Evolutionary conservation across 1,140 invertebrate genomes (phyloP).

Genomic region (Pemphigus obesinymphae): DNA sequence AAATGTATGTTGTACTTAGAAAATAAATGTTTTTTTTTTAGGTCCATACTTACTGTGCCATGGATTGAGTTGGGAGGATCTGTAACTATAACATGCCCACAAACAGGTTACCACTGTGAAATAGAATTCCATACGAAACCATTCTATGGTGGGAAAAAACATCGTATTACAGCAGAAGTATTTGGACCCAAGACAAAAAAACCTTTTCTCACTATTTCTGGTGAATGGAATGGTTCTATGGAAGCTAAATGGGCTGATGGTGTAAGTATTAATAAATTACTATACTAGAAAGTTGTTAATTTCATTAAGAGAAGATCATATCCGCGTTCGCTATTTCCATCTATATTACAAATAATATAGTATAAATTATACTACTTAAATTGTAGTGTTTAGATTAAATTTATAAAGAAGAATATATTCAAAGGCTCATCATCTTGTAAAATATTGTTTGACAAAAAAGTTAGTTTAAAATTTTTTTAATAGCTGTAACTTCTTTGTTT

Average conservation of each 20-base stretch:
- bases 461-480: no score
- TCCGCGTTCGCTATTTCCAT: no score
- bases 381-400: no score
- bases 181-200: conserved; percentile 78
- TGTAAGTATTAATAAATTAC: conserved; percentile 53
- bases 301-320: no score
- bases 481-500: no score
- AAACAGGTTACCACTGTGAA: conserved; percentile 82
- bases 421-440: no score
- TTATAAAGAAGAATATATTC: no score
- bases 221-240: conserved; percentile 96
- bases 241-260: conserved; percentile 79
- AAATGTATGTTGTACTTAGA: background rate
- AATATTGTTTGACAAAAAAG: no score
- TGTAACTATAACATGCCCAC: conserved; percentile 78
- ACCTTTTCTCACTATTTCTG: conserved; percentile 76
- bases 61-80: conserved; percentile 95
- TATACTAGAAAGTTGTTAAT: no score
- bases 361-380: no score
- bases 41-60: conserved; percentile 58
- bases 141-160: conserved; percentile 93
- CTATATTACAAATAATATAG: no score
- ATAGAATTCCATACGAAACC: conserved; percentile 95
- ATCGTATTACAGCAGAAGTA: conserved; percentile 77
- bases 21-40: background rate